Evolutionary conservation across 2,113 vertebrate species (phyloP), one percentile per base, ranked within the genome.

Genomic region (Crotalus helleri): DNA sequence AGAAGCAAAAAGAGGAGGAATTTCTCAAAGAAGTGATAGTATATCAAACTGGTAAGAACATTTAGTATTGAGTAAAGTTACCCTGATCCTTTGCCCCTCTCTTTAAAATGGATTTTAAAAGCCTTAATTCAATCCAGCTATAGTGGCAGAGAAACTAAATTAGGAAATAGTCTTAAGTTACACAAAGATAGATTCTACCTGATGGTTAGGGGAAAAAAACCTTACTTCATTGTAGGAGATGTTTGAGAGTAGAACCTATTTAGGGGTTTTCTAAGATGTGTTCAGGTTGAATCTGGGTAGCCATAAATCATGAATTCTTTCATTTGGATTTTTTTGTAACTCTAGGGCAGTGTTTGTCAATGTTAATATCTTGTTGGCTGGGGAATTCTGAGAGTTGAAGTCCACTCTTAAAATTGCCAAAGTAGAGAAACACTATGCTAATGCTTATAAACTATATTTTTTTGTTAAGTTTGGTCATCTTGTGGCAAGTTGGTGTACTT

Each of bases 21-120:
- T 94, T 94, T 88, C 95, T 97, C 33, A 93, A 96, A 92, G 97
- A 98, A 91, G 95, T 95, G 33, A 94, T 95, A 94, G 55, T 95
- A 44, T 88, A 96, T 12, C 91, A 95, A 85, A 54, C 33, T 0
- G 3, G 94, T 39, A 55, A 96, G 95, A 90, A 19, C 91, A 81
- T 3, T 7, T 51, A 85, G 24, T 55, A 81, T n/a, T 81, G 4
- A 26, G 8, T 26, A 44, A n/a, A 59, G 46, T 49, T 44, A 81
- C 3, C 3, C 74, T 81, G 74, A 81, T 21, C 74, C 33, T 81
- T 81, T 39, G 17, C 74, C 33, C 33, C 74, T 44, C 33, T 81
- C 33, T 81, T 81, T 44, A 81, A 81, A 81, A 81, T 81, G 74
- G 74, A 44, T 81, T 81, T 81, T 21, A 39, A 81, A 81, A 44